These are phyloP conservation scores for Gallinago paraguaiae DNA, from an alignment of 2,113 vertebrate genomes.

Conservation along the genomic window DNA sequence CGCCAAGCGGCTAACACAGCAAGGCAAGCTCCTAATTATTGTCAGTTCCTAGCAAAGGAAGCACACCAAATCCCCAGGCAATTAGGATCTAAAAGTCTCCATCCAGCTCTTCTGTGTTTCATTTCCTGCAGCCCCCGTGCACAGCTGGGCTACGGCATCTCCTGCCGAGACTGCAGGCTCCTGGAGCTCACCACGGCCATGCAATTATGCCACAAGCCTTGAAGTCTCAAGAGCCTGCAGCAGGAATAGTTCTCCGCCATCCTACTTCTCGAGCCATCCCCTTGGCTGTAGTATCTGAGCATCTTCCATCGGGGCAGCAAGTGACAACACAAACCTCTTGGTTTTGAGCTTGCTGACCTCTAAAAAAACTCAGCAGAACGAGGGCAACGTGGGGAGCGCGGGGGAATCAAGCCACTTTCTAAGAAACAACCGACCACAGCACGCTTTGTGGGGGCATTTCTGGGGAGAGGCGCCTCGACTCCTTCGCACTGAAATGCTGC, in stretches of 20 bases:
- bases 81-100: slow-evolving; percentile 4
- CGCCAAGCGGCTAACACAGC: not conserved
- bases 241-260: not conserved
- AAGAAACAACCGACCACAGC: not conserved
- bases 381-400: rapidly evolving
- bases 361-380: not conserved
- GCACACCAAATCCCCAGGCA: not conserved
- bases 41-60: slow-evolving; percentile 22
- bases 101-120: slow-evolving; percentile 11
- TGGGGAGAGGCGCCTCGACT: not conserved
- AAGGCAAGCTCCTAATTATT: not conserved
- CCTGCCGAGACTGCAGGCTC: not conserved
- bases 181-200: not conserved
- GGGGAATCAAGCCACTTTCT: not conserved
- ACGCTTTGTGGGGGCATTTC: rapidly evolving
- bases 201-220: not conserved
- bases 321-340: not conserved
- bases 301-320: not conserved
- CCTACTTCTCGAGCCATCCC: not conserved
- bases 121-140: slow-evolving; percentile 39
- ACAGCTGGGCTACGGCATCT: not conserved
- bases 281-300: rapidly evolving
- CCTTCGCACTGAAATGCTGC: rapidly evolving
- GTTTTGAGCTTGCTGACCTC: not conserved
- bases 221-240: not conserved